Percentiles rank a stretch among this genome's conserved stretches.
Conservation (phyloP, 2,113 vertebrate species). For the Chamaetylas fuelleborni region DNA sequence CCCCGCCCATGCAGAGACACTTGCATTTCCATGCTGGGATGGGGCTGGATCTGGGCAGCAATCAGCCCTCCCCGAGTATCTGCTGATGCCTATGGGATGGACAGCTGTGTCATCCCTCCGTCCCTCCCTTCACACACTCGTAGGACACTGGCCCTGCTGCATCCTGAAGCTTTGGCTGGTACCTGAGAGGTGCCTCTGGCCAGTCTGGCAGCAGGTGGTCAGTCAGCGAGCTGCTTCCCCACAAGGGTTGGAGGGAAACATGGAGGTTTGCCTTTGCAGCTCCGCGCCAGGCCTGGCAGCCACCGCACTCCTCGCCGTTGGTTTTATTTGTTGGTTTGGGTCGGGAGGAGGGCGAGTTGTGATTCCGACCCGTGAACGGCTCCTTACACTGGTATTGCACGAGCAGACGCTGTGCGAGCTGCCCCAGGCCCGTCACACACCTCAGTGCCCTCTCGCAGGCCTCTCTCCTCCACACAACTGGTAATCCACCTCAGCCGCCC, state of each 20-base stretch:
- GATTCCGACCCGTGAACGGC: not conserved
- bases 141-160: not conserved
- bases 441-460: conserved; percentile 12
- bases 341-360: not conserved
- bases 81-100: not conserved
- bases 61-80: not conserved
- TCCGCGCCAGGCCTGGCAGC: not conserved
- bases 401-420: not conserved
- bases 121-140: not conserved
- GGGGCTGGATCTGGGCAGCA: not conserved
- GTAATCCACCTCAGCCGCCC: conserved; percentile 75
- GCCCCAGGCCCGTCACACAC: not conserved
- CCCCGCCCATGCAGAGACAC: not conserved
- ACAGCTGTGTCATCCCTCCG: not conserved
- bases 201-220: rapidly evolving
- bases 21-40: rapidly evolving
- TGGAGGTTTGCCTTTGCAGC: not conserved
- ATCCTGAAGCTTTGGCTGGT: not conserved
- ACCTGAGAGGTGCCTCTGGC: not conserved
- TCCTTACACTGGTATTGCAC: conserved; percentile 43
- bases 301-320: not conserved
- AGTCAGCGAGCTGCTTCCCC: not conserved
- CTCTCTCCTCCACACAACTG: conserved; percentile 67
- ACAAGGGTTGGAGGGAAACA: not conserved
- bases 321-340: not conserved